phyloP scores from a whole-genome alignment of 2,888 invertebrate species.

The Auanema sp. region DNA sequence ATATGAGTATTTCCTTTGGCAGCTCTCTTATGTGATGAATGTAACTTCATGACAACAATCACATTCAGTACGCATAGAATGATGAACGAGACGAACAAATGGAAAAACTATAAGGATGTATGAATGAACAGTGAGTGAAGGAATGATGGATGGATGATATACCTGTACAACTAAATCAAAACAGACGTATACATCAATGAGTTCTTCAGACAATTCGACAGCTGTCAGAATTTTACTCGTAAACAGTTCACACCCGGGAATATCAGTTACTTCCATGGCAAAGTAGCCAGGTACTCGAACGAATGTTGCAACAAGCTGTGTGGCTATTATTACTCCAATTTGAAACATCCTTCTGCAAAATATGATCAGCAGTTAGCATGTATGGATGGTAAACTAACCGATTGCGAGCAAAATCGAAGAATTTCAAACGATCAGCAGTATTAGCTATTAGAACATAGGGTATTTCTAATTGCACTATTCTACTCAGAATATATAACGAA shows the following conservation, averaged over 20 bases:
- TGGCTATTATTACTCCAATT: constrained; percentile 8
- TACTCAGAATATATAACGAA: constrained; percentile 31
- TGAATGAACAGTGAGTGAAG: background rate
- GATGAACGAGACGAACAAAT: constrained; percentile 50
- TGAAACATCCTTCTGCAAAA: background rate
- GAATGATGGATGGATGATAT: background rate
- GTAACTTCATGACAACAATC: constrained; percentile 42
- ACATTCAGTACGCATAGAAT: constrained; percentile 44
- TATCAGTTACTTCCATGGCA: constrained; percentile 22
- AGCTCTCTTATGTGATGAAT: constrained; percentile 42
- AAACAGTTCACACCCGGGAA: constrained; percentile 27
- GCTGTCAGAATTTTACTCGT: constrained; percentile 23
- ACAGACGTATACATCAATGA: constrained; percentile 3
- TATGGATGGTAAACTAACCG: background rate
- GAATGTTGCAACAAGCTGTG: constrained; percentile 12
- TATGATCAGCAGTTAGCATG: background rate
- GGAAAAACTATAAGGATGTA: constrained; percentile 42
- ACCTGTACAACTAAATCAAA: constrained; percentile 21
- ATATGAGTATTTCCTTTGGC: constrained; percentile 44
- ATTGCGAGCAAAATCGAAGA: background rate
- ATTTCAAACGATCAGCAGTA: constrained; percentile 41
- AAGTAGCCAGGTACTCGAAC: constrained; percentile 33
- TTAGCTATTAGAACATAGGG: constrained; percentile 52
- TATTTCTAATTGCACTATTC: constrained; percentile 42
- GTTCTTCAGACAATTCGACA: constrained; percentile 6